Evolutionary conservation across 2,888 invertebrate genomes (phyloP), one percentile per base, ranked within the genome.

Genomic region (Eilema depressum): DNA sequence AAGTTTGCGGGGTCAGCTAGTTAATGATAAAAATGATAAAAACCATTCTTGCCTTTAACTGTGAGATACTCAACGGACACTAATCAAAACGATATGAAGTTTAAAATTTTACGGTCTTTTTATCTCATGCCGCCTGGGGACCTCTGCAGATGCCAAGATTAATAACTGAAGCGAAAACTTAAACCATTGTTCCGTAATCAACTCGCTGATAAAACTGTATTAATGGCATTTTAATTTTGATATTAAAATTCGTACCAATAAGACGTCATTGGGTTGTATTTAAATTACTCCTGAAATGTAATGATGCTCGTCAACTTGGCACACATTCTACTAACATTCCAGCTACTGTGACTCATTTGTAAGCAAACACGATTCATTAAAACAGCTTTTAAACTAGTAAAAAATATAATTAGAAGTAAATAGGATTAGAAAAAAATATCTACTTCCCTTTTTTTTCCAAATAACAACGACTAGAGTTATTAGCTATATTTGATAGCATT

Each of bases 21-120:
- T n/a, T n/a, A n/a, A n/a, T n/a, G 14, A 12, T 37, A 37, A 37
- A 5, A 20, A 53, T 53, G 53, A n/a, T 53, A n/a, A 53, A 53
- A 20, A 20, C 8, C n/a, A 8, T 53, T n/a, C n/a, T 20, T 20
- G 5, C 20, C 47, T 20, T 7, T 20, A 41, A 41, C 41, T 41
- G 17, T 17, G n/a, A n/a, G n/a, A n/a, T n/a, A n/a, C n/a, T 47
- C 20, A 20, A 47, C 53, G n/a, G 53, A 53, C 53, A n/a, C 53
- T n/a, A 53, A 53, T 53, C 53, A 53, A 53, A 53, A 53, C 1
- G 53, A 53, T 53, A 53, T 53, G 53, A 53, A 53, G 53, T 53
- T 53, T n/a, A 53, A n/a, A 53, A 53, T 53, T 53, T 53, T 53
- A 53, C 53, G 7, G n/a, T n/a, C 53, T 53, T 53, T 53, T 53